Evolutionary conservation across 2,113 vertebrate genomes (phyloP).

Genomic region (Paraplagusia blochii): DNA sequence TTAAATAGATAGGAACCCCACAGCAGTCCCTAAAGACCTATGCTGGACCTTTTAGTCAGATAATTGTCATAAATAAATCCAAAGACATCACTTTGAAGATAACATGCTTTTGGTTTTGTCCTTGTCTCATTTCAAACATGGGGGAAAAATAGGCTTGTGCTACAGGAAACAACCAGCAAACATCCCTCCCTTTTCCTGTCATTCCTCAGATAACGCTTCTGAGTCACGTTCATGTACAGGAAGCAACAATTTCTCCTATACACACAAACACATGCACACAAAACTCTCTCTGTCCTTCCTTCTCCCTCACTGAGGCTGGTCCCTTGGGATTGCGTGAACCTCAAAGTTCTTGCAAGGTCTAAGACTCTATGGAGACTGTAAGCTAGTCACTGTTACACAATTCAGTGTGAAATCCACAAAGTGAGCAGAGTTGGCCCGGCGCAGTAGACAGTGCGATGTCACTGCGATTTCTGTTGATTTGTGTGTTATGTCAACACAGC

Average conservation of each 20-base stretch:
- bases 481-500: constrained; percentile 14
- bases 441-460: too few relatives aligned
- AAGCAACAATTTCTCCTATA: constrained; percentile 44
- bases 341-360: too few relatives aligned
- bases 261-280: background rate
- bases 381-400: too few relatives aligned
- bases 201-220: constrained; percentile 50
- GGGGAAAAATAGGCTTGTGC: constrained; percentile 12
- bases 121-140: constrained; percentile 22
- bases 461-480: background rate
- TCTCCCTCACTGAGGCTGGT: too few relatives aligned
- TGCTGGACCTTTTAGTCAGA: too few relatives aligned
- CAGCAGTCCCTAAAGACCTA: too few relatives aligned
- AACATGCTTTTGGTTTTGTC: background rate
- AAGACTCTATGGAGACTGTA: too few relatives aligned
- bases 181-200: constrained; percentile 54
- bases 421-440: background rate
- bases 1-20: too few relatives aligned
- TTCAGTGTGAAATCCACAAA: background rate
- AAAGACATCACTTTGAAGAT: background rate
- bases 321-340: too few relatives aligned
- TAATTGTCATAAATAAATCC: too few relatives aligned
- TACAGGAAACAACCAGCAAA: constrained; percentile 51
- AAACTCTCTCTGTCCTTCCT: too few relatives aligned
- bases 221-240: constrained; percentile 30